Evolutionary conservation across 2,888 invertebrate genomes (phyloP), one percentile per base, ranked within the genome.

Genomic region (Meteorus colon): DNA sequence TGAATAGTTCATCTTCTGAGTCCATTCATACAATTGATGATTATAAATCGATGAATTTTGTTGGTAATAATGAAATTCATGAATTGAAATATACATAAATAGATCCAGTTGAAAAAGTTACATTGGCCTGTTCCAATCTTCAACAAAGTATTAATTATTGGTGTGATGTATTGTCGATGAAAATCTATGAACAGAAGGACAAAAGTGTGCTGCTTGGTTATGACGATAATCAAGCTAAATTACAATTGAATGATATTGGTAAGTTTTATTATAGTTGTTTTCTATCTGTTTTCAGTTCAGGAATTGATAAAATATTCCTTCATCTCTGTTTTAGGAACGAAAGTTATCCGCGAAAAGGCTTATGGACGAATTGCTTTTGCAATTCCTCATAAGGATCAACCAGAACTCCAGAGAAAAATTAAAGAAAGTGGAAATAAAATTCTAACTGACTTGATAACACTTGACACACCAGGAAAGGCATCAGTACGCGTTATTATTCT

Each of bases 391-490:
- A 91, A 92, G 16, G 92, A 96, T 83, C 95, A 98, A 84, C 93
- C 94, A n/a, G 90, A 90, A 62, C 94, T 99, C 68, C 94, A 97
- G 86, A 90, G 93, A 79, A 92, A 91, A 80, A 93, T 98, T 77
- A 93, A 94, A 81, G 92, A 93, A 5, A 92, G 92, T 0, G 92
- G 93, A 6, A 92, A 93, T 77, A 95, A 92, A 48, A 96, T 99
- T 81, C 91, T 98, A 16, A 98, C 96, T 0, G 97, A 97, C 0
- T 91, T 98, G 27, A 94, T 97, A 73, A 95, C 95, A n/a, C 91
- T 99, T 80, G 97, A 97, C 86, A 99, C 99, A 0, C 99, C 99
- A 0, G 99, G 97, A 65, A 99, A 99, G 90, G 98, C 98, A 0
- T 96, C 97, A 0, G 99, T 99, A 0, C 92, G 96, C 80, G 99